phyloP scores from a whole-genome alignment of 2,888 invertebrate species.

The Apamea monoglypha region DNA sequence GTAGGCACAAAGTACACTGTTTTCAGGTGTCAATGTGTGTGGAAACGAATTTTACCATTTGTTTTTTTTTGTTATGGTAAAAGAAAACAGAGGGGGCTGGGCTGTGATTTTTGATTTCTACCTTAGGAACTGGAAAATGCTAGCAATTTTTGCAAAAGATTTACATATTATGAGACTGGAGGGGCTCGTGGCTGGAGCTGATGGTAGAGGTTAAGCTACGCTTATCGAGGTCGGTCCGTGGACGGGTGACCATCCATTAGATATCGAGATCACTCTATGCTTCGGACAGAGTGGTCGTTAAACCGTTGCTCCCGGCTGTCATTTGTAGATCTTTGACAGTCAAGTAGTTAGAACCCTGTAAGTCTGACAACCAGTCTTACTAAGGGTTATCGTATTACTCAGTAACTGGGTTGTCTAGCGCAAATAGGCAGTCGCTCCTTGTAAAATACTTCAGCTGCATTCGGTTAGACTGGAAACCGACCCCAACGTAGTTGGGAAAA shows the following conservation, averaged over 20 bases:
- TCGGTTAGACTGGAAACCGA: neutral
- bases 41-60: slow-evolving; percentile 16
- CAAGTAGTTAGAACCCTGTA: neutral
- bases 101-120: neutral
- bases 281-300: too few species aligned
- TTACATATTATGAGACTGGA: neutral
- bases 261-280: neutral
- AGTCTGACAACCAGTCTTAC: neutral
- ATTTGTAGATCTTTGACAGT: neutral
- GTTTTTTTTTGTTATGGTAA: neutral
- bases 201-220: neutral
- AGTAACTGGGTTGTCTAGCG: neutral
- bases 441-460: neutral
- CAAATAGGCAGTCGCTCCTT: neutral
- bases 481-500: neutral
- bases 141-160: neutral
- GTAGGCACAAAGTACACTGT: slow-evolving; percentile 60
- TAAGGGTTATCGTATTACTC: neutral
- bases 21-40: slow-evolving; percentile 44
- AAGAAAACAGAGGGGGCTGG: slow-evolving; percentile 4
- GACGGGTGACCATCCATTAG: neutral
- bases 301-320: neutral
- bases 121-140: neutral
- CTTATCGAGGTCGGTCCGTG: too few species aligned
- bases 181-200: neutral